Conservation (phyloP, 2,113 vertebrate species). For the Thermophis baileyi region DNA sequence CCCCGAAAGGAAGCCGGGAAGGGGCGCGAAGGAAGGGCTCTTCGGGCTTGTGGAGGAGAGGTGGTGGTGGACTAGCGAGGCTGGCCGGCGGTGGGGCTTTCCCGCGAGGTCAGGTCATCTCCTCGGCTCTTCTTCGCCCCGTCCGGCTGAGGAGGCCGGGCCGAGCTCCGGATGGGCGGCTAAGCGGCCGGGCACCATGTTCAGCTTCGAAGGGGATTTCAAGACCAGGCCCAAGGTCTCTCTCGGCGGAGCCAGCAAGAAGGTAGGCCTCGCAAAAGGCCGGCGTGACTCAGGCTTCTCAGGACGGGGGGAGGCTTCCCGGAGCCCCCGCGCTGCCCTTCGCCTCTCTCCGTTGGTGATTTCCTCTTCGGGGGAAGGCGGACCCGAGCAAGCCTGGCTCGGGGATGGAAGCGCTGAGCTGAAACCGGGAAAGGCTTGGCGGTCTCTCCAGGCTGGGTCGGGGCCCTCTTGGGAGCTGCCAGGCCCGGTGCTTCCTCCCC, state of each 20-base stretch:
- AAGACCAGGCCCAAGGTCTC: slow-evolving; percentile 97
- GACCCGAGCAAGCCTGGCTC: background rate
- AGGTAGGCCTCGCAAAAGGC: slow-evolving; percentile 71
- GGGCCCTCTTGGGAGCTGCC: background rate
- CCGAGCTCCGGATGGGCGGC: slow-evolving; percentile 78
- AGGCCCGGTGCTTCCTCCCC: background rate
- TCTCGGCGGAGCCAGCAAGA: slow-evolving; percentile 93
- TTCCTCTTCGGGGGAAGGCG: background rate
- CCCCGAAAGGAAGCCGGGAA: background rate
- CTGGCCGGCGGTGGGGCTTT: background rate
- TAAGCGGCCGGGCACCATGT: slow-evolving; percentile 84
- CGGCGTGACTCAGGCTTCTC: slow-evolving; percentile 55
- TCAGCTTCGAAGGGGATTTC: slow-evolving; percentile 98
- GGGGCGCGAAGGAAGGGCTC: background rate
- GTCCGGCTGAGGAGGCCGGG: background rate
- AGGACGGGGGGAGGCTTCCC: background rate
- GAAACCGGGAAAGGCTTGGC: background rate
- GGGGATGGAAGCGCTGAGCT: background rate
- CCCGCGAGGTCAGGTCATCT: background rate
- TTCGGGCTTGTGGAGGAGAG: background rate
- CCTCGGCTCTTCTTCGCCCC: background rate
- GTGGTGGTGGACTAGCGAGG: background rate
- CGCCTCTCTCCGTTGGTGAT: background rate
- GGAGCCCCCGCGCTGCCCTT: background rate
- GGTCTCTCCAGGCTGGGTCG: background rate